phyloP scores from a whole-genome alignment of 2,113 vertebrate genomes.

The Lophius piscatorius region DNA sequence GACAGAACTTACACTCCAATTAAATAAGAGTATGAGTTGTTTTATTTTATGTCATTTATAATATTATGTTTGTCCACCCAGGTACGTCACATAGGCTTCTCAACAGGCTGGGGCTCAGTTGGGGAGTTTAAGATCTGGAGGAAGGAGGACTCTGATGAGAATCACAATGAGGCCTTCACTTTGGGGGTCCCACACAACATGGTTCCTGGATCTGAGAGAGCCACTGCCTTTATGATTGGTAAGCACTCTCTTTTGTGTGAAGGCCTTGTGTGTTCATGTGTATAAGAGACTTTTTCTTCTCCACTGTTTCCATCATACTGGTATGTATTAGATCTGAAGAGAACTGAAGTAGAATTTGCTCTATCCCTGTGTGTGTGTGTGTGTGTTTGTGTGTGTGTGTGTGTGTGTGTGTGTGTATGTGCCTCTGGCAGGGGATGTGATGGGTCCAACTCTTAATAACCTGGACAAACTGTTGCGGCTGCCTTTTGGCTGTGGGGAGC shows the following conservation, averaged over 20 bases:
- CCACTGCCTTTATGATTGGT: constrained; percentile 92
- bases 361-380: neutral
- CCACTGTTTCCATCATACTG: too few species aligned
- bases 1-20: neutral
- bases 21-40: too few species aligned
- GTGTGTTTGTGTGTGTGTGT: neutral
- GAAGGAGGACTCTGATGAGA: constrained; percentile 92
- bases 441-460: constrained; percentile 92
- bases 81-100: constrained; percentile 91
- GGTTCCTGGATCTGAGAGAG: constrained; percentile 91
- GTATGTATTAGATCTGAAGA: too few species aligned
- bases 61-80: neutral
- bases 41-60: neutral
- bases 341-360: fast-evolving
- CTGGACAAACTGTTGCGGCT: constrained; percentile 88
- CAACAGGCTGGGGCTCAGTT: constrained; percentile 93
- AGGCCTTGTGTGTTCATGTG: neutral
- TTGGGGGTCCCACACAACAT: constrained; percentile 90
- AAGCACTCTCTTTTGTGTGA: constrained; percentile 19
- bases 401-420: neutral
- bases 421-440: constrained; percentile 86
- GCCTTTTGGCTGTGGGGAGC: constrained; percentile 93
- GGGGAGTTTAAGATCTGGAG: constrained; percentile 96
- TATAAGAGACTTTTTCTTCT: neutral
- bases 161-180: constrained; percentile 95